Conservation (phyloP, 2,113 vertebrate species). For the Chunga burmeisteri region DNA sequence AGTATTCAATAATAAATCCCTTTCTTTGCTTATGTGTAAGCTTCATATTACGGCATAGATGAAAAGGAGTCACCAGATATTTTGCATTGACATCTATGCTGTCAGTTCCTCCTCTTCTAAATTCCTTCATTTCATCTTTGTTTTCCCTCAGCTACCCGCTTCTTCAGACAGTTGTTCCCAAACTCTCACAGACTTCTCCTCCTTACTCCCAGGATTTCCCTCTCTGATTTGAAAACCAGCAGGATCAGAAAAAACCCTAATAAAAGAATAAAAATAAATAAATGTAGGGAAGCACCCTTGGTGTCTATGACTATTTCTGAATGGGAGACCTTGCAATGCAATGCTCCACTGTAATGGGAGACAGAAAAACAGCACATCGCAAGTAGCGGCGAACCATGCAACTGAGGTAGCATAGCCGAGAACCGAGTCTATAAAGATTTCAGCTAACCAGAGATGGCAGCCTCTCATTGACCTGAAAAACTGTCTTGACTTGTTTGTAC, state of each 20-base stretch:
- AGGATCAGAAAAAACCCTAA: neutral
- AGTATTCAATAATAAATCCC: neutral
- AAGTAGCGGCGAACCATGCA: neutral
- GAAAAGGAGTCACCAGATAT: neutral
- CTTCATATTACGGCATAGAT: neutral
- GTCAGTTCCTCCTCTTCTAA: neutral
- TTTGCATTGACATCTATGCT: neutral
- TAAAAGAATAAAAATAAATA: neutral
- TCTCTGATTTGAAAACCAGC: neutral
- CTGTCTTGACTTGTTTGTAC: neutral
- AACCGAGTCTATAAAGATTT: neutral
- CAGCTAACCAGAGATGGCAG: neutral
- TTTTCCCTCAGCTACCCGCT: neutral
- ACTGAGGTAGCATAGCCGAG: neutral
- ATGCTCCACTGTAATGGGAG: neutral
- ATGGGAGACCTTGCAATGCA: neutral
- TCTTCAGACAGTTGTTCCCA: neutral
- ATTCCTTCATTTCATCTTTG: neutral
- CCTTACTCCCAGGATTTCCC: neutral
- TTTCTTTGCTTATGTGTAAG: neutral
- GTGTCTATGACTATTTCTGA: neutral
- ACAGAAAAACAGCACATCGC: neutral
- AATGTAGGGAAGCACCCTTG: neutral
- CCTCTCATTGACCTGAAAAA: neutral
- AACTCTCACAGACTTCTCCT: neutral